A percentile compares a stretch with the other conserved stretches of the same genome.
Conservation (phyloP, 2,888 invertebrate species). For the Meliscaeva auricollis region DNA sequence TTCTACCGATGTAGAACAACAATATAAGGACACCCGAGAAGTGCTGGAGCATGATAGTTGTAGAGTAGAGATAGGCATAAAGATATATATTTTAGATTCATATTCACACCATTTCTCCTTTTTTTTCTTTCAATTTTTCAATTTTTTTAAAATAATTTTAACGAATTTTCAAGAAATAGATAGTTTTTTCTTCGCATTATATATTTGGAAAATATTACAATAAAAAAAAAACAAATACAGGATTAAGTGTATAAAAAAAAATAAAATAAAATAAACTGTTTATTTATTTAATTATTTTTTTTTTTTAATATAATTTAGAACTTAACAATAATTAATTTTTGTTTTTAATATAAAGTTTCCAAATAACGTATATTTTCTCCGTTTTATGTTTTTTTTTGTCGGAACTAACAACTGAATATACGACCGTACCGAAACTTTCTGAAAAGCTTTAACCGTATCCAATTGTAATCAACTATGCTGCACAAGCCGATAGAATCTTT, state of each 20-base stretch:
- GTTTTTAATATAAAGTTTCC: conserved; percentile 30
- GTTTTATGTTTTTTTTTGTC: conserved; percentile 17
- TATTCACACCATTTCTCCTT: conserved; percentile 4
- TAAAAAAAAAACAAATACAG: not conserved
- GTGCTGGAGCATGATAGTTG: not conserved
- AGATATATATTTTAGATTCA: not conserved
- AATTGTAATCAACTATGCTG: conserved; percentile 59
- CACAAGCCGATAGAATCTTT: conserved; percentile 47
- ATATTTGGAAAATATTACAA: not conserved
- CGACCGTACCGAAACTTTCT: conserved; percentile 76
- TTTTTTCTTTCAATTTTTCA: not conserved
- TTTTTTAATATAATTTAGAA: conserved; percentile 2
- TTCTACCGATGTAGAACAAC: conserved; percentile 36
- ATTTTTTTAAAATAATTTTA: conserved; percentile 2
- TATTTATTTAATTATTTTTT: not conserved
- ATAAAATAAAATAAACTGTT: not conserved
- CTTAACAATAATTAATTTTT: conserved; percentile 27
- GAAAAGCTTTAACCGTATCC: conserved; percentile 68
- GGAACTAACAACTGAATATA: conserved; percentile 72
- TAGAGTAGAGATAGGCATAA: not conserved
- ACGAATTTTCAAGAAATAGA: conserved; percentile 6
- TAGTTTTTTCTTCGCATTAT: not conserved
- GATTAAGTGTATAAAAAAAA: not conserved
- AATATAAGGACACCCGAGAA: conserved; percentile 48
- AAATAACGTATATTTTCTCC: conserved; percentile 45